These are phyloP conservation scores for Dicaeum eximium DNA, from an alignment of 2,113 vertebrate genomes.

Conservation along the genomic window DNA sequence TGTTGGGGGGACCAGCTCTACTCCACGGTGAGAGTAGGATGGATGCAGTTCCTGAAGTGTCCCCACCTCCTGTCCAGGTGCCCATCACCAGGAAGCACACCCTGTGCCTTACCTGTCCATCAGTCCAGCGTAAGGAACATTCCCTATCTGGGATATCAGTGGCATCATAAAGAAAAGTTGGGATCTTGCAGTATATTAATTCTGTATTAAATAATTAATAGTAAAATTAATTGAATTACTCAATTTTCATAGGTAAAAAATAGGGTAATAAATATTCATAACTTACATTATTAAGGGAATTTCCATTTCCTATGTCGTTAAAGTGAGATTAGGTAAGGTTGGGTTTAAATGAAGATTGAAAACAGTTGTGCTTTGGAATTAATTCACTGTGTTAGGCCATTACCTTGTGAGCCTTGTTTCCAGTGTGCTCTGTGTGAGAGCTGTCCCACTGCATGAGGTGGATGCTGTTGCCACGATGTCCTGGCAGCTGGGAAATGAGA, in stretches of 20 bases:
- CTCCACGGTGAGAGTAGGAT: fast-evolving
- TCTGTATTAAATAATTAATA: slow-evolving; percentile 91
- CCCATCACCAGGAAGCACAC: fast-evolving
- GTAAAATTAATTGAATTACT: slow-evolving; percentile 93
- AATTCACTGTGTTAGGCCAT: slow-evolving; percentile 55
- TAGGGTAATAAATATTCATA: slow-evolving; percentile 93
- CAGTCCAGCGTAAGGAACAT: fast-evolving
- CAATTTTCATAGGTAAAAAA: slow-evolving; percentile 84
- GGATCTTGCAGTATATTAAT: slow-evolving; percentile 82
- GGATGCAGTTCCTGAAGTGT: not conserved
- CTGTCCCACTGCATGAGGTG: not conserved
- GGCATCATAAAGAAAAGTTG: not conserved
- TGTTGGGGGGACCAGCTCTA: fast-evolving
- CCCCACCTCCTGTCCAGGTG: too few relatives aligned
- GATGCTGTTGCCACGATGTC: not conserved
- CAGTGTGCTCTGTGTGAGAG: not conserved
- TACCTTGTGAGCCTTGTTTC: not conserved
- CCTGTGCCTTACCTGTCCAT: not conserved
- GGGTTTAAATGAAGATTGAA: slow-evolving; percentile 75
- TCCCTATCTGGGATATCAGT: not conserved
- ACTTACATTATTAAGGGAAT: slow-evolving; percentile 84
- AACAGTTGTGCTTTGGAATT: slow-evolving; percentile 78
- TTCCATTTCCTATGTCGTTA: slow-evolving; percentile 81
- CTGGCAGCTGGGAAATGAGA: not conserved
- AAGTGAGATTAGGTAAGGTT: slow-evolving; percentile 75